Evolutionary conservation across 2,888 invertebrate species (phyloP), one percentile per base, ranked within the genome.

Genomic region (Carabus problematicus): DNA sequence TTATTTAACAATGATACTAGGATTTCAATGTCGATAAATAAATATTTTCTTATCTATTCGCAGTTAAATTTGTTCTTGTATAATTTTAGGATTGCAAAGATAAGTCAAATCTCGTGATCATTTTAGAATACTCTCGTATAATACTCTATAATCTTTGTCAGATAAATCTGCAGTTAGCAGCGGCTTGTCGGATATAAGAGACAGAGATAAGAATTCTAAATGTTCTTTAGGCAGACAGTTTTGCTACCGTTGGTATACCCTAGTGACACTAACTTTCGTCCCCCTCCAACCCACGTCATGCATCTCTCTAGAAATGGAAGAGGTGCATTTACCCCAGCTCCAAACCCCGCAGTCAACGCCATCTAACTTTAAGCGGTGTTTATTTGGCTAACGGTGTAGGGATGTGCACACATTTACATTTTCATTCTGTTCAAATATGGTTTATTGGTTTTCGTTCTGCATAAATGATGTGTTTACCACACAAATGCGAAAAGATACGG

Each of bases 151-250:
- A 55, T 55, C 55, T 39, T 8, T 29, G 9, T 1, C 16, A 29
- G 55, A 55, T 55, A 29, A 55, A 55, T 18, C 55, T 55, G 19
- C 55, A 55, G 55, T 55, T 55, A 55, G 55, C 55, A 55, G 19
- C 55, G 29, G 18, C 55, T 55, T 55, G 55, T 55, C 18, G 19
- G 55, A 55, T 55, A 18, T 29, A 55, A 55, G 55, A 8, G 55
- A 19, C 55, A 39, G n/a, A 55, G 55, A 55, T 55, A 55, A 55
- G 55, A 55, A 55, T 55, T 55, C 19, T 55, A 55, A 55, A 55
- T 55, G 55, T 55, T 29, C 55, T 55, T 55, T 55, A 29, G 29
- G n/a, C 55, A 55, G 55, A 39, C 55, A 19, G 52, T n/a, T 18
- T 16, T 9, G 19, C 16, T 52, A 52, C 52, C 52, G 55, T 19